phyloP scores from a whole-genome alignment of 2,797 vertebrate species.

The Thripadectes ignobilis region DNA sequence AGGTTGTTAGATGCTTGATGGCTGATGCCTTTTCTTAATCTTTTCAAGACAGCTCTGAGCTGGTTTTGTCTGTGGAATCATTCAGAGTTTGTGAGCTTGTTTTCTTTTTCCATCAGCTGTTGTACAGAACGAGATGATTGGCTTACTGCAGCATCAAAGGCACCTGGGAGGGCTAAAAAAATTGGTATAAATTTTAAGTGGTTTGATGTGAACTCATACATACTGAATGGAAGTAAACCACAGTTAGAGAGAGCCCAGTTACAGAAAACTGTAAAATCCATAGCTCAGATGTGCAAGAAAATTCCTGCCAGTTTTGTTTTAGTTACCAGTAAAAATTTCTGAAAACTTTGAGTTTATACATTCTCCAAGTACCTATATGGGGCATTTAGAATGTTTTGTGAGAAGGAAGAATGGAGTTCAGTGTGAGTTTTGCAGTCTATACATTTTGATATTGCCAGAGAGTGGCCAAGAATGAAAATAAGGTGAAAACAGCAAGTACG shows the following conservation, averaged over 20 bases:
- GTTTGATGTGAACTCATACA: background rate
- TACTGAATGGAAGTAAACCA: background rate
- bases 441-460: background rate
- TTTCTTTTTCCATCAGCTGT: background rate
- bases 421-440: background rate
- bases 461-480: constrained; percentile 4
- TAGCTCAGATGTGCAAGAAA: background rate
- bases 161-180: background rate
- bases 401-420: background rate
- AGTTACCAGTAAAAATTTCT: constrained; percentile 29
- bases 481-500: constrained; percentile 25
- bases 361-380: background rate
- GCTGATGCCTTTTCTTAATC: background rate
- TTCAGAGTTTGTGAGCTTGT: background rate
- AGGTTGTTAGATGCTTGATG: background rate
- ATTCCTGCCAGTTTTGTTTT: constrained; percentile 5
- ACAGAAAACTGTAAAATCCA: background rate
- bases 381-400: background rate
- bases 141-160: background rate
- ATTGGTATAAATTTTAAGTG: background rate
- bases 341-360: constrained; percentile 16
- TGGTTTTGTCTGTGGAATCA: background rate
- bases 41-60: background rate
- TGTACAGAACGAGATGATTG: background rate
- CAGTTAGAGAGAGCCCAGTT: background rate